Conservation (phyloP, 1,140 invertebrate genomes). For the Globodera rostochiensis region DNA sequence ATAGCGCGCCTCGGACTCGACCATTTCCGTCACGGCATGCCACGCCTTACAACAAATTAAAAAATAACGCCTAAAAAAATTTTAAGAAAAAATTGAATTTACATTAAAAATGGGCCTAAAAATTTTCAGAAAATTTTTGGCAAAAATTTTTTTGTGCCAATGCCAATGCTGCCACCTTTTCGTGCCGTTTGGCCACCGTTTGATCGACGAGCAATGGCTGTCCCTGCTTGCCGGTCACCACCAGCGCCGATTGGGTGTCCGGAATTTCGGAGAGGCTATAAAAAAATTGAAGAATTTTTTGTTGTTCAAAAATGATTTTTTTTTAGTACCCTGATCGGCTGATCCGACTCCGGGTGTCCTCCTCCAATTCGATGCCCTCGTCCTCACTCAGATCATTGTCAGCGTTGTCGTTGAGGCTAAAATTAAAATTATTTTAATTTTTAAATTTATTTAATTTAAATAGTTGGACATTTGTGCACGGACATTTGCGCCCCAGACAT, state of each 20-base stretch:
- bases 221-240: slow-evolving; percentile 26
- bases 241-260: slow-evolving; percentile 47
- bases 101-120: too few species aligned
- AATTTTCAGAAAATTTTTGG: not conserved
- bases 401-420: slow-evolving; percentile 48
- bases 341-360: slow-evolving; percentile 45
- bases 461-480: too few species aligned
- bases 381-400: slow-evolving; percentile 54
- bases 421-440: not conserved
- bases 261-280: slow-evolving; percentile 48
- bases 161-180: slow-evolving; percentile 14
- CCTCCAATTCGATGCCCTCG: slow-evolving; percentile 48
- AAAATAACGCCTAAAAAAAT: too few species aligned
- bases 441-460: not conserved
- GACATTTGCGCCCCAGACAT: too few species aligned
- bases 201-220: slow-evolving; percentile 8
- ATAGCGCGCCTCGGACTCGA: slow-evolving; percentile 53
- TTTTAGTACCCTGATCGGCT: slow-evolving; percentile 38
- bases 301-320: not conserved
- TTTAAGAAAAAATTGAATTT: too few species aligned
- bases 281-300: slow-evolving; percentile 18
- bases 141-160: too few species aligned
- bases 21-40: slow-evolving; percentile 56
- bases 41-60: slow-evolving; percentile 33
- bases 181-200: slow-evolving; percentile 35